A percentile compares a stretch with the other conserved stretches of the same genome.
Evolutionary conservation across 2,797 vertebrate species (phyloP).

Genomic region (Chelon labrosus): DNA sequence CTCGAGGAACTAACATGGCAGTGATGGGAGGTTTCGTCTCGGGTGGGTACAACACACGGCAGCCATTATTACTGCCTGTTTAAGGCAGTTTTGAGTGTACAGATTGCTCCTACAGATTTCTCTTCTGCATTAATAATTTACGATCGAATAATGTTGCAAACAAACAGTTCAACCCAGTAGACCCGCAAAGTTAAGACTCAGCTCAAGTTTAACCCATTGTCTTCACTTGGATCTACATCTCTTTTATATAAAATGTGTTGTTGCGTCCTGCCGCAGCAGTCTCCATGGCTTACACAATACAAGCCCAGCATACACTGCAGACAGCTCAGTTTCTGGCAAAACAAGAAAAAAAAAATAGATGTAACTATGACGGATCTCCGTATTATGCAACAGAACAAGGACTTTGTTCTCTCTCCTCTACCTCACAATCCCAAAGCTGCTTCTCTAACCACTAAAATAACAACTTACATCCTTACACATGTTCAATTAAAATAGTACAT

Average conservation of each 20-base stretch:
- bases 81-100: neutral
- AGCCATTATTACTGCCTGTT: neutral
- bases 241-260: no score
- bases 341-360: neutral
- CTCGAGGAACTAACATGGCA: conserved; percentile 27
- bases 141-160: neutral
- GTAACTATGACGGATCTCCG: neutral
- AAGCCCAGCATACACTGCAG: no score
- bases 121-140: conserved; percentile 7
- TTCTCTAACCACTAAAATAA: no score
- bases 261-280: no score
- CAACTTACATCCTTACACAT: no score
- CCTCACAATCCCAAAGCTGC: no score
- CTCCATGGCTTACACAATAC: no score
- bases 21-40: conserved; percentile 29
- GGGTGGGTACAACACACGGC: neutral
- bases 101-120: neutral
- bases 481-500: no score
- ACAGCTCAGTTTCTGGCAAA: neutral
- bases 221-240: no score
- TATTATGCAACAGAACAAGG: neutral
- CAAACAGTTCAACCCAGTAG: neutral
- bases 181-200: neutral
- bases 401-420: no score
- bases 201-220: no score